phyloP scores from a whole-genome alignment of 1,140 invertebrate species.

The Zelostemma sp. region DNA sequence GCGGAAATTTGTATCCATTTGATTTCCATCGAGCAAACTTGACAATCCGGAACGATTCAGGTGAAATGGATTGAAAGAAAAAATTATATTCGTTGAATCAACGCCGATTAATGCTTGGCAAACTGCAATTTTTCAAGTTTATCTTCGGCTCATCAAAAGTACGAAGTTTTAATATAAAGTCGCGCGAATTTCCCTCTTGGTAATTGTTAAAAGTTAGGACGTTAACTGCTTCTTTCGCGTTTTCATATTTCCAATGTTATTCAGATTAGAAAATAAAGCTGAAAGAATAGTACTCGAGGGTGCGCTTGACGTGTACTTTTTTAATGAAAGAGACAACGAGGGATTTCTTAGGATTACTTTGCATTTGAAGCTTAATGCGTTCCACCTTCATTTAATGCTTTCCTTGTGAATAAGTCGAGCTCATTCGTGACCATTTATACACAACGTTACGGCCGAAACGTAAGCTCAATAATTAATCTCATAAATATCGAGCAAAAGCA shows the following conservation, averaged over 20 bases:
- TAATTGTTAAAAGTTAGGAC: too few species aligned
- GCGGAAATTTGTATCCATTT: not conserved
- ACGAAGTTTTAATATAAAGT: too few species aligned
- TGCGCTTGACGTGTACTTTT: not conserved
- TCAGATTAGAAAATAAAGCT: not conserved
- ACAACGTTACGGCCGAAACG: not conserved
- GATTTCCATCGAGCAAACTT: too few species aligned
- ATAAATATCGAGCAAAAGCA: not conserved
- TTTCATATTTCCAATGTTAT: not conserved
- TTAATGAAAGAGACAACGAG: conserved; percentile 2
- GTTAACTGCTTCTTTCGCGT: not conserved
- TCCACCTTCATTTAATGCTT: not conserved
- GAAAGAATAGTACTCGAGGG: not conserved
- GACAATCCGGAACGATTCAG: too few species aligned
- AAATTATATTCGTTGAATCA: too few species aligned
- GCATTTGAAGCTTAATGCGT: not conserved
- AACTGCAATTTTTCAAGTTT: too few species aligned
- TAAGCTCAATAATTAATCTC: not conserved
- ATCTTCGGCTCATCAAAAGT: too few species aligned
- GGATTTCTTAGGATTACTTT: conserved; percentile 4
- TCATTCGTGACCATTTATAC: not conserved
- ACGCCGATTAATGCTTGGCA: too few species aligned
- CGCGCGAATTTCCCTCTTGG: too few species aligned
- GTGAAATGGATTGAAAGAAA: too few species aligned
- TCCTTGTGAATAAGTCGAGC: not conserved